Percentiles rank a stretch among this genome's conserved stretches.
phyloP scores from a whole-genome alignment of 2,113 vertebrate genomes.

The Nothocercus nigrocapillus region DNA sequence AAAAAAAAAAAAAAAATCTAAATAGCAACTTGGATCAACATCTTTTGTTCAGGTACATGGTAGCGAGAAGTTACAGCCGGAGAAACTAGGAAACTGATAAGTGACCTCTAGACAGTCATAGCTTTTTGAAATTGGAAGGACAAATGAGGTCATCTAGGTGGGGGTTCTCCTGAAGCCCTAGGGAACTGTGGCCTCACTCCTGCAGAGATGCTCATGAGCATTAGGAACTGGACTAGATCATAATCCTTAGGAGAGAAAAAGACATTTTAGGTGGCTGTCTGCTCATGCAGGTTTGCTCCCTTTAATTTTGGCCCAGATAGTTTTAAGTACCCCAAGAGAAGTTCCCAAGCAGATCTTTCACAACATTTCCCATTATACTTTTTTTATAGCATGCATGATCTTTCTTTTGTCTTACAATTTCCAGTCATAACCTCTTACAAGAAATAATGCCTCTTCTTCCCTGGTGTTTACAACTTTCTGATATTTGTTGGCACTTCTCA shows the following conservation, averaged over 20 bases:
- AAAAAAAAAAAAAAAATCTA: background rate
- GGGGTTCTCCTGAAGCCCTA: background rate
- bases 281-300: background rate
- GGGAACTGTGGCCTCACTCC: background rate
- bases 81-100: background rate
- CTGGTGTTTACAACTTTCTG: conserved; percentile 39
- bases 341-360: background rate
- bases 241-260: background rate
- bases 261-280: background rate
- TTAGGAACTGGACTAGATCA: background rate
- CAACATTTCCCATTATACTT: background rate
- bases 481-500: conserved; percentile 9
- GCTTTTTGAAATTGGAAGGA: background rate
- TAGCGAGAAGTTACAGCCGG: background rate
- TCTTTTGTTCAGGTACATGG: background rate
- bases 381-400: background rate
- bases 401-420: conserved; percentile 12
- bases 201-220: background rate
- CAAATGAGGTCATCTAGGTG: rapidly evolving
- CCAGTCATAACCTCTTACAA: background rate
- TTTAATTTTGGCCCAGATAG: background rate
- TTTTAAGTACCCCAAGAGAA: conserved; percentile 30
- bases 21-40: background rate
- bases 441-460: conserved; percentile 35
- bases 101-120: rapidly evolving